Percentiles rank a stretch among this genome's conserved stretches.
phyloP scores from a whole-genome alignment of 2,888 invertebrate species.

The Orthonevra nobilis region DNA sequence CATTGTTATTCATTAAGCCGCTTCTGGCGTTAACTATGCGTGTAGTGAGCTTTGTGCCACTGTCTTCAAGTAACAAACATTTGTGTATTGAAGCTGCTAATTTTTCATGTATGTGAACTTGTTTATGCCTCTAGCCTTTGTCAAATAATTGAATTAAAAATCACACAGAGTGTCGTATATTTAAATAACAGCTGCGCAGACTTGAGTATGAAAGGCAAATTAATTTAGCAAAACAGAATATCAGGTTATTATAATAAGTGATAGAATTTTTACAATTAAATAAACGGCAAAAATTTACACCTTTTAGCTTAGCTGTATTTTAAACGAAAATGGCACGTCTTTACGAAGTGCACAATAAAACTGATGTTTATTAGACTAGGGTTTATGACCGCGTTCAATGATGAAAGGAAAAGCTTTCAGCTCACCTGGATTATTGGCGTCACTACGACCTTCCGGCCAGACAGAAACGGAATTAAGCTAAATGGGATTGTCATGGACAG shows the following conservation, averaged over 20 bases:
- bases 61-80: too few relatives aligned
- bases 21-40: background rate
- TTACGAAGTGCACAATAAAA: too few relatives aligned
- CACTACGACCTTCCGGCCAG: too few relatives aligned
- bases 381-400: too few relatives aligned
- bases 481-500: too few relatives aligned
- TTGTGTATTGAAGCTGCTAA: conserved; percentile 4
- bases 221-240: conserved; percentile 23
- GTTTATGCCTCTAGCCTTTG: conserved; percentile 1
- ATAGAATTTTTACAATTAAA: too few relatives aligned
- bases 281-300: too few relatives aligned
- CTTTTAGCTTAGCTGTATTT: conserved; percentile 13
- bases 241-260: conserved; percentile 8
- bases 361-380: too few relatives aligned
- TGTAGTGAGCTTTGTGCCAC: background rate
- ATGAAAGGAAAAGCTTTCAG: too few relatives aligned
- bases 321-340: background rate
- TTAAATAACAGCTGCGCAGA: background rate
- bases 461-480: too few relatives aligned
- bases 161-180: conserved; percentile 18
- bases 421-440: too few relatives aligned
- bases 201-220: conserved; percentile 7
- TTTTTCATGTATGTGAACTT: background rate
- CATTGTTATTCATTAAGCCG: conserved; percentile 8
- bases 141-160: conserved; percentile 28